Conservation (phyloP, 2,888 invertebrate genomes). For the Tetragonula carbonaria region DNA sequence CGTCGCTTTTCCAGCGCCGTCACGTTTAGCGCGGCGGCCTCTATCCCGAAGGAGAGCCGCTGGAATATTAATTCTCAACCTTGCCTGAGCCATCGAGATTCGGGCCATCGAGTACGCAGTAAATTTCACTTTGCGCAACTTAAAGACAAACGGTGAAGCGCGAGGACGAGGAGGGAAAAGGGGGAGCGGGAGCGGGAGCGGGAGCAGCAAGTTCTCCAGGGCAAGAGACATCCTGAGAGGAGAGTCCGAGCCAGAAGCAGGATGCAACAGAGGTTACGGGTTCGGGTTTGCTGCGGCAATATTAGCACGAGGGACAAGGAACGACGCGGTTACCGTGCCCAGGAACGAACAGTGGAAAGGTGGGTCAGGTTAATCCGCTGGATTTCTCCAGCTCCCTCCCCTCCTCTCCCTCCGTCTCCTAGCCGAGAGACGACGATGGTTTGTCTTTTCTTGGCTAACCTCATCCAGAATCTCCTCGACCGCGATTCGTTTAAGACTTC, state of each 20-base stretch:
- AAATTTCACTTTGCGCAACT: conserved; percentile 81
- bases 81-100: conserved; percentile 36
- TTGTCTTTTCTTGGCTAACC: conserved; percentile 72
- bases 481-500: conserved; percentile 66
- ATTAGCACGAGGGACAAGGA: conserved; percentile 75
- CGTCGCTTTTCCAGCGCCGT: not conserved
- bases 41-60: conserved; percentile 60
- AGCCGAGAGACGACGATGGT: conserved; percentile 60
- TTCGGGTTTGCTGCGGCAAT: conserved; percentile 73
- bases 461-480: conserved; percentile 55
- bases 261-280: conserved; percentile 43
- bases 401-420: not conserved
- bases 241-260: conserved; percentile 29
- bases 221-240: conserved; percentile 30
- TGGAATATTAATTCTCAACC: conserved; percentile 74
- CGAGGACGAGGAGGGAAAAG: not conserved
- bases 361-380: conserved; percentile 60
- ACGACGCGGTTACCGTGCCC: conserved; percentile 24
- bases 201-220: conserved; percentile 38
- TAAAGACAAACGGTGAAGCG: conserved; percentile 48
- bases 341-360: conserved; percentile 2
- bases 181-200: not conserved
- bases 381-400: conserved; percentile 50
- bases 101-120: conserved; percentile 75
- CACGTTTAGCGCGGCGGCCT: conserved; percentile 22